A percentile compares a stretch with the other conserved stretches of the same genome.
Evolutionary conservation across 2,888 invertebrate genomes (phyloP).

Genomic region (Eupithecia insigniata): DNA sequence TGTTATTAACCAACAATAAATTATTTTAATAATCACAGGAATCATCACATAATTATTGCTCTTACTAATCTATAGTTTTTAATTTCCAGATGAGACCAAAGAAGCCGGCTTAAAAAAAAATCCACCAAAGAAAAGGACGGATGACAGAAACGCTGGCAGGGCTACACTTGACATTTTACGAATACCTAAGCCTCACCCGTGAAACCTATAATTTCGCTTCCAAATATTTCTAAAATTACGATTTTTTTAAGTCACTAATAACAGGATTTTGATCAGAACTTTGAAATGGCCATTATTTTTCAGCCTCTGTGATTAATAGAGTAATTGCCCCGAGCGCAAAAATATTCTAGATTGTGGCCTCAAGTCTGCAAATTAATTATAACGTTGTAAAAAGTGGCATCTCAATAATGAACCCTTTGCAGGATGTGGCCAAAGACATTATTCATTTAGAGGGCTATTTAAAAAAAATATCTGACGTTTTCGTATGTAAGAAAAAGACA

Average conservation of each 20-base stretch:
- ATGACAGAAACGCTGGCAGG: too few relatives aligned
- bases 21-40: too few relatives aligned
- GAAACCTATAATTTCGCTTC: not conserved
- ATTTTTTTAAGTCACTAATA: not conserved
- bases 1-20: too few relatives aligned
- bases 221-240: not conserved
- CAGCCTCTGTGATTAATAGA: slow-evolving; percentile 2
- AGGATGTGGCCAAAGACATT: not conserved
- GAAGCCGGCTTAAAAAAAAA: too few relatives aligned
- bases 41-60: too few relatives aligned
- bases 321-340: slow-evolving; percentile 1
- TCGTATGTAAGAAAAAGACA: not conserved
- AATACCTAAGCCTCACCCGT: too few relatives aligned
- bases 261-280: not conserved
- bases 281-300: not conserved
- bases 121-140: too few relatives aligned
- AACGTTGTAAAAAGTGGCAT: not conserved
- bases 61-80: too few relatives aligned
- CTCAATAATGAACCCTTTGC: not conserved
- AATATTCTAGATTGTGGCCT: not conserved
- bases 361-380: not conserved
- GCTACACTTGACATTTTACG: too few relatives aligned
- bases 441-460: not conserved
- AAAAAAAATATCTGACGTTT: not conserved
- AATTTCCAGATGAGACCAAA: too few relatives aligned